Evolutionary conservation across 1,140 invertebrate genomes (phyloP).

Genomic region (Neuroterus valhalla): DNA sequence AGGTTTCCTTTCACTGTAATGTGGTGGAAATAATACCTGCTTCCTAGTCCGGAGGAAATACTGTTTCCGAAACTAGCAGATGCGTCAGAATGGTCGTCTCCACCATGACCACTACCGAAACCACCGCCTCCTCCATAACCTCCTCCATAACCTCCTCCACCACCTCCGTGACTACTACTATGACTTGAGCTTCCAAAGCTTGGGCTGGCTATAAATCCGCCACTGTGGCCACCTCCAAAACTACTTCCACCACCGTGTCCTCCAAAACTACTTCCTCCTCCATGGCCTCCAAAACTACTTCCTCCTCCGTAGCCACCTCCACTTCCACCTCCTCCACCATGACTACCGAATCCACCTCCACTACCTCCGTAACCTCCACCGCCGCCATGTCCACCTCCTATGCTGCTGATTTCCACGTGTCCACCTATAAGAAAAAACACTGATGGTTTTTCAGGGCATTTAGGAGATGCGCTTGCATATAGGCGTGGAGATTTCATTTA

Average conservation of each 20-base stretch:
- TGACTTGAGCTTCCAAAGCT: conserved; percentile 4
- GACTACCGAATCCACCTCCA: conserved; percentile 20
- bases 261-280: conserved; percentile 38
- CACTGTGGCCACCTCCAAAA: conserved; percentile 34
- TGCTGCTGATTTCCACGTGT: conserved; percentile 32
- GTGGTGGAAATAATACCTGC: conserved; percentile 55
- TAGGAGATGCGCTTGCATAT: no score
- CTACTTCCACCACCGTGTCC: conserved; percentile 39
- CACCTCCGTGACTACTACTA: background rate
- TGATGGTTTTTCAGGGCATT: no score
- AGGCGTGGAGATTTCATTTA: no score
- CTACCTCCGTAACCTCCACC: conserved; percentile 36
- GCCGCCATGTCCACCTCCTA: background rate
- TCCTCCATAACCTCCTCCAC: background rate
- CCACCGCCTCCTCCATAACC: conserved; percentile 12
- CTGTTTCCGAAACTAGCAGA: conserved; percentile 51
- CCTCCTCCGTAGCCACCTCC: conserved; percentile 35
- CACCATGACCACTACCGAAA: conserved; percentile 35
- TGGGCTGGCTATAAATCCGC: background rate
- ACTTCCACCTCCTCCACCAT: conserved; percentile 17
- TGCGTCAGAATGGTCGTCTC: conserved; percentile 36
- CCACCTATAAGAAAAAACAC: background rate
- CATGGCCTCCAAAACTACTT: conserved; percentile 26
- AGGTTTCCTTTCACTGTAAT: no score
- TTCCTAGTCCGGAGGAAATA: conserved; percentile 49